These are phyloP conservation scores for Cataglyphis rosenhaueri DNA, from an alignment of 2,888 invertebrate genomes.

Conservation along the genomic window DNA sequence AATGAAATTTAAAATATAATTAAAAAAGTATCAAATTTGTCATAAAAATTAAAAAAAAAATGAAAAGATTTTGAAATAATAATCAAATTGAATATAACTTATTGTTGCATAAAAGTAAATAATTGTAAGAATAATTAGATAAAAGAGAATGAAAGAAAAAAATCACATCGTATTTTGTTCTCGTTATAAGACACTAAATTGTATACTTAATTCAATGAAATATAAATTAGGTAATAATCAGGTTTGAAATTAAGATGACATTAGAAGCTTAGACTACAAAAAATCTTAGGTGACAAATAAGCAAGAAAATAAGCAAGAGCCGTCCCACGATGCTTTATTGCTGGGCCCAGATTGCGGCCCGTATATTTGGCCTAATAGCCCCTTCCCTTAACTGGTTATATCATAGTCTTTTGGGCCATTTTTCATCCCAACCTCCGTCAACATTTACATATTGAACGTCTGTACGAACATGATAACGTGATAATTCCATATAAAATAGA, in stretches of 20 bases:
- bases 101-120: neutral
- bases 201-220: neutral
- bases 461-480: slow-evolving; percentile 45
- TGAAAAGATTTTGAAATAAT: neutral
- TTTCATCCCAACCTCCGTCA: slow-evolving; percentile 63
- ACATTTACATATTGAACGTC: slow-evolving; percentile 61
- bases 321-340: slow-evolving; percentile 48
- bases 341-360: slow-evolving; percentile 55
- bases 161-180: neutral
- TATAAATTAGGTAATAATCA: neutral
- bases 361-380: slow-evolving; percentile 67
- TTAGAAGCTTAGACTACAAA: neutral
- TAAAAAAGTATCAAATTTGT: neutral
- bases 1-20: neutral
- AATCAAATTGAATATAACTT: neutral
- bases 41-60: neutral
- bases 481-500: slow-evolving; percentile 47
- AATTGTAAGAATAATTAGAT: neutral
- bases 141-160: neutral
- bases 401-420: slow-evolving; percentile 68
- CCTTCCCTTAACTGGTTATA: slow-evolving; percentile 73
- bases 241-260: neutral
- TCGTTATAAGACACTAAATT: neutral
- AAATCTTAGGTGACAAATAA: slow-evolving; percentile 38
- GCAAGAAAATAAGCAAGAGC: slow-evolving; percentile 32